Evolutionary conservation across 2,113 vertebrate genomes (phyloP).

Genomic region (Oreochromis aureus): DNA sequence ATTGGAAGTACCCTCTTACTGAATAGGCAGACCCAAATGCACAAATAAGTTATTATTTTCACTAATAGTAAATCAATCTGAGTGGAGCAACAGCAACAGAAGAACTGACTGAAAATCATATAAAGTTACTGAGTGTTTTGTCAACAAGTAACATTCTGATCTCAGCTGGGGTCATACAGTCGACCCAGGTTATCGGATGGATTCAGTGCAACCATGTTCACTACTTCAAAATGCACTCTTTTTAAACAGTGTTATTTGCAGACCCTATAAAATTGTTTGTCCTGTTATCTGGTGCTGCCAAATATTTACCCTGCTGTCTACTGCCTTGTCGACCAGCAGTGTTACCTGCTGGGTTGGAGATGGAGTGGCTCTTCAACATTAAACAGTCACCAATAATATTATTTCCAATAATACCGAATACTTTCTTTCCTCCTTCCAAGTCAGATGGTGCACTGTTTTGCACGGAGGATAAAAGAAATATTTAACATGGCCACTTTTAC

Average conservation of each 20-base stretch:
- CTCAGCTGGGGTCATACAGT: background rate
- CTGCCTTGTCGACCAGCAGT: background rate
- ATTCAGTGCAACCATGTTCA: background rate
- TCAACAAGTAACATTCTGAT: background rate
- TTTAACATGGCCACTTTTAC: background rate
- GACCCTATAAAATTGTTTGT: background rate
- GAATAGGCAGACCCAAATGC: background rate
- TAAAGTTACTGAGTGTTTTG: background rate
- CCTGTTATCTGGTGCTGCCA: background rate
- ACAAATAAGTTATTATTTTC: background rate
- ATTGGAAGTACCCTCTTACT: background rate
- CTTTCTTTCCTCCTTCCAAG: background rate
- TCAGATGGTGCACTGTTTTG: background rate
- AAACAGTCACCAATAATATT: background rate
- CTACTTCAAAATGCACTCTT: background rate
- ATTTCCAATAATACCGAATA: background rate
- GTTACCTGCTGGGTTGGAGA: background rate
- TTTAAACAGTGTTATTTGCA: background rate
- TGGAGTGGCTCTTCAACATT: background rate
- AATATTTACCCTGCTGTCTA: background rate
- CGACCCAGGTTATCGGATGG: background rate
- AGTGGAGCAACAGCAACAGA: background rate
- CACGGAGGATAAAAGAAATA: background rate
- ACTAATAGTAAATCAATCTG: background rate
- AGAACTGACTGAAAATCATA: background rate